These are phyloP conservation scores for Falcunculus frontatus DNA, from an alignment of 2,113 vertebrate species.

Conservation along the genomic window DNA sequence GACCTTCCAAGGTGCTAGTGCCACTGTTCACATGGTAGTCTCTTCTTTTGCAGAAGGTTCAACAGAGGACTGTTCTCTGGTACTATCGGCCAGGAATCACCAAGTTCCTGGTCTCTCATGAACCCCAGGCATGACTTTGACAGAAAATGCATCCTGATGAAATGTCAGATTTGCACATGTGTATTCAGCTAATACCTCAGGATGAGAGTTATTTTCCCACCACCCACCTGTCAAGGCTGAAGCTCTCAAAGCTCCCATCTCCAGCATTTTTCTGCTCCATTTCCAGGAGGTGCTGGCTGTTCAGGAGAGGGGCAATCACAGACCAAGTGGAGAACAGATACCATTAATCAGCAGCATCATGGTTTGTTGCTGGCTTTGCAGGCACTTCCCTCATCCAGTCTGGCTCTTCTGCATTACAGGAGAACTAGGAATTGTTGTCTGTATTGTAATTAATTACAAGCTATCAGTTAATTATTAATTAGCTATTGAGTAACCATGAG, in stretches of 20 bases:
- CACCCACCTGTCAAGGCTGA: background rate
- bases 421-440: background rate
- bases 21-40: fast-evolving
- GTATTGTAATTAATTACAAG: background rate
- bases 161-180: background rate
- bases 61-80: background rate
- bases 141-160: background rate
- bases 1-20: background rate
- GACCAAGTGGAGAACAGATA: background rate
- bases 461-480: background rate
- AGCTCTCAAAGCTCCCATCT: background rate
- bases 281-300: fast-evolving
- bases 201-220: background rate
- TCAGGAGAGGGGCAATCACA: background rate
- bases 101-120: background rate
- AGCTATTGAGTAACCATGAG: background rate
- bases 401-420: background rate
- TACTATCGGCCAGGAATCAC: background rate
- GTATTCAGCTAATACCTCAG: background rate
- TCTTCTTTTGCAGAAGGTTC: background rate
- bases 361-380: background rate
- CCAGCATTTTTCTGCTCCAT: background rate
- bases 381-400: background rate
- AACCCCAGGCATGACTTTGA: background rate
- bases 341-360: background rate